Evolutionary conservation across 2,113 vertebrate genomes (phyloP), one percentile per base, ranked within the genome.

Genomic region (Ptilonorhynchus violaceus): DNA sequence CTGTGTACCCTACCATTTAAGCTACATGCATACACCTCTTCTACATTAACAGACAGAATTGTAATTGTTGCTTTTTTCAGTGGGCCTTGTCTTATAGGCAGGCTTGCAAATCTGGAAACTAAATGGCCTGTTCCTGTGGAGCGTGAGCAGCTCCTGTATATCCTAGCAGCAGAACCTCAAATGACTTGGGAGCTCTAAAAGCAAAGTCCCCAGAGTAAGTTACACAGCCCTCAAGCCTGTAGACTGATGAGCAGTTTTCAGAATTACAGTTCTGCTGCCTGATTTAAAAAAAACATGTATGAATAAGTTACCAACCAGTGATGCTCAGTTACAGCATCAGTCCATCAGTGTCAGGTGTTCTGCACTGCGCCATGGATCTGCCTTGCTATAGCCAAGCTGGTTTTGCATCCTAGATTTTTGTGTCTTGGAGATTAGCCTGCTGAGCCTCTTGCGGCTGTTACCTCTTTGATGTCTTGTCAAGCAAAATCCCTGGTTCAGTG

Each of bases 311-410:
- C 27, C 16, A 56, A 44, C 4, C 33, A 83, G 35, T 24, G 42
- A 3, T 46, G 17, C 50, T 58, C 30, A 41, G 53, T 53, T 84
- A 28, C 49, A 86, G 22, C 74, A 35, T 87, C 4, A 6, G 1
- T 85, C 62, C 46, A 0, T 72, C 67, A 33, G 44, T 81, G 50
- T 87, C 68, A 33, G 42, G 46, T 87, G 64, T 50, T 84, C 66
- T 87, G 59, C 44, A 6, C 85, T 47, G 25, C 63, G 66, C 50
- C 21, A 11, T 31, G 41, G 28, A 55, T 87, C 31, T 0, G 1
- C 77, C 42, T 66, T 0, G 0, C 41, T 66, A 6, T 18, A 28
- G 55, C 33, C 55, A 46, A 69, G 42, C 55, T 10, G 0, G 2
- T 77, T 84, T 53, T 81, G 10, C 44, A 21, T 81, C 50, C 67